These are phyloP conservation scores for Hydrophis major DNA, from an alignment of 2,797 vertebrate species.

Conservation along the genomic window DNA sequence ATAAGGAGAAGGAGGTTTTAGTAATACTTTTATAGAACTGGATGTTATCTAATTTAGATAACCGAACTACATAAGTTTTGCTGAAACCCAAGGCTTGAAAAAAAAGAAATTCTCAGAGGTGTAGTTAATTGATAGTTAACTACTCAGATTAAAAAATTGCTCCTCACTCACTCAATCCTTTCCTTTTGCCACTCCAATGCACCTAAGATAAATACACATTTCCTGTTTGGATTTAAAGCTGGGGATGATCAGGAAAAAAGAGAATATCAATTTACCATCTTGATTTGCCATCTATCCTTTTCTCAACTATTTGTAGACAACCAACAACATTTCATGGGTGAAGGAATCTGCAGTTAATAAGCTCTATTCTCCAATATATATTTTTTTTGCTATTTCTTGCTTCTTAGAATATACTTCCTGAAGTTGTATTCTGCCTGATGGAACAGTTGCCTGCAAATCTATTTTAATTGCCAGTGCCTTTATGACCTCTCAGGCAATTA, in stretches of 20 bases:
- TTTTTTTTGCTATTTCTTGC: background rate
- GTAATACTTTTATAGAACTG: background rate
- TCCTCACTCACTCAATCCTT: background rate
- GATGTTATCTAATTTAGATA: background rate
- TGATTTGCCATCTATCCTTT: background rate
- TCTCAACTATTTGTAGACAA: background rate
- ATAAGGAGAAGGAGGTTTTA: background rate
- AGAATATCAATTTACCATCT: background rate
- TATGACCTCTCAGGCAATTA: background rate
- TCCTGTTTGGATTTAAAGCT: background rate
- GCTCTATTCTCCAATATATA: background rate
- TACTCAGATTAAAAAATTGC: background rate
- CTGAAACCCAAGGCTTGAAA: background rate
- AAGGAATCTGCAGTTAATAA: background rate
- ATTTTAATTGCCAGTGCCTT: background rate
- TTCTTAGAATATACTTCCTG: background rate
- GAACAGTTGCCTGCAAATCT: background rate
- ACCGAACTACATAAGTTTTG: background rate
- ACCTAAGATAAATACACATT: background rate
- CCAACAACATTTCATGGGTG: background rate
- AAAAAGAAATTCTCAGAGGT: background rate
- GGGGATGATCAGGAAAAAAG: background rate
- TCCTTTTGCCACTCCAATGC: background rate
- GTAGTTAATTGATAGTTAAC: background rate
- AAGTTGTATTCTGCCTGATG: background rate